phyloP scores from a whole-genome alignment of 2,113 vertebrate genomes.

The Echinops telfairi region DNA sequence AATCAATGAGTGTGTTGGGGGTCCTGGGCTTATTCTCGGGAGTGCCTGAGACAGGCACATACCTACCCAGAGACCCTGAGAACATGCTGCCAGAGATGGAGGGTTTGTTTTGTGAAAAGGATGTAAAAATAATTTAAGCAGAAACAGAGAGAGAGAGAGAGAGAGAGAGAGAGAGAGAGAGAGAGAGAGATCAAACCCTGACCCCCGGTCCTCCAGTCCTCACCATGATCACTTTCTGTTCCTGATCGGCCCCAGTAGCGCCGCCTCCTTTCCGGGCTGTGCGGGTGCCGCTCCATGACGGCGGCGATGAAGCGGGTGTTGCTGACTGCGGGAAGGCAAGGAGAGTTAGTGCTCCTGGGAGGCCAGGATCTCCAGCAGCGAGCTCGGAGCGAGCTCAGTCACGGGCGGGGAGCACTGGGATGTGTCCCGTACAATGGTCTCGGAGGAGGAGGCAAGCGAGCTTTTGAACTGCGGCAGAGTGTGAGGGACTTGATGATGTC shows the following conservation, averaged over 20 bases:
- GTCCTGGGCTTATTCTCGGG: not conserved
- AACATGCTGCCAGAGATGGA: not conserved
- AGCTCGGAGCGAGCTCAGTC: not conserved
- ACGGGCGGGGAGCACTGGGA: not conserved
- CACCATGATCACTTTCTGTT: conserved; percentile 98
- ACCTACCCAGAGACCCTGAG: no score
- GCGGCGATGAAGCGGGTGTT: conserved; percentile 98
- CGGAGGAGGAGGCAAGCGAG: not conserved
- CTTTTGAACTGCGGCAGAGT: not conserved
- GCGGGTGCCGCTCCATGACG: conserved; percentile 96
- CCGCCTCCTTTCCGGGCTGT: conserved; percentile 96
- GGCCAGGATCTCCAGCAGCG: accelerated
- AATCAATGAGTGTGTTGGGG: not conserved
- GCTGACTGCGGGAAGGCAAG: conserved; percentile 90
- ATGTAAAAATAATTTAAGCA: not conserved
- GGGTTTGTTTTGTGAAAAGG: not conserved
- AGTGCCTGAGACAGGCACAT: not conserved
- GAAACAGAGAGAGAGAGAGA: not conserved
- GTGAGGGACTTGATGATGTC: not conserved
- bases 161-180: not conserved
- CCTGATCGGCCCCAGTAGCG: conserved; percentile 98
- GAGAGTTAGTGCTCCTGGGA: not conserved
- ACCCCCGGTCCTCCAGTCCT: conserved; percentile 67
- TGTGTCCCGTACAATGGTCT: not conserved
- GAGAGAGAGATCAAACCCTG: not conserved